These are phyloP conservation scores for Plecotus auritus DNA, from an alignment of 2,113 vertebrate species.

Conservation along the genomic window DNA sequence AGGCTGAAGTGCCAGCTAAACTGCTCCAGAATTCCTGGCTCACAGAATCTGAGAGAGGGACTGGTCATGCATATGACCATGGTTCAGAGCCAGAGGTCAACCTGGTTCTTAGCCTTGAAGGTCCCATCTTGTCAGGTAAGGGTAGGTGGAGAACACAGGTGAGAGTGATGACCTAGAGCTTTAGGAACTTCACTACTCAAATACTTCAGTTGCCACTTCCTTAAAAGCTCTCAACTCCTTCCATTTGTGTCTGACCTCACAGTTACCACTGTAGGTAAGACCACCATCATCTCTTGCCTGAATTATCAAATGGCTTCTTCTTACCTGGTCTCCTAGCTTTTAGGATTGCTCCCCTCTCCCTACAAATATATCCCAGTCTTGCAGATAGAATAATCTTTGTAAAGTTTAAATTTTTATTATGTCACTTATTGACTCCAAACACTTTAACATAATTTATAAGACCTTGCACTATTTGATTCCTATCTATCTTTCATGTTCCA, in stretches of 20 bases:
- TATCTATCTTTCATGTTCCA: neutral
- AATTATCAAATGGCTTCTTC: neutral
- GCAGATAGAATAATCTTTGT: neutral
- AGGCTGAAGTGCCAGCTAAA: neutral
- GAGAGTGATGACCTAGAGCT: neutral
- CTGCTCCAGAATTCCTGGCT: neutral
- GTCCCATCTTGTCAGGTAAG: neutral
- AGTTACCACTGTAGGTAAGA: fast-evolving
- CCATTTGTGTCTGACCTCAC: neutral
- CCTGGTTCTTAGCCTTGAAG: neutral
- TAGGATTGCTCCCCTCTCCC: too few species aligned
- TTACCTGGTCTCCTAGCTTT: neutral
- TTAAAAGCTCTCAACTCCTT: neutral
- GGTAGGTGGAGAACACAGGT: neutral
- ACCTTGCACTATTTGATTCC: neutral
- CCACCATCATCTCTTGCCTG: neutral
- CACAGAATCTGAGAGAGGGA: neutral
- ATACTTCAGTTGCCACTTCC: neutral
- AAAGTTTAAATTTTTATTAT: neutral
- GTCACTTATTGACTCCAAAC: neutral
- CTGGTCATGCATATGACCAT: neutral
- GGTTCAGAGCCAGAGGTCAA: neutral
- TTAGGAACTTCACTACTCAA: neutral
- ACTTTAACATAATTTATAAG: neutral
- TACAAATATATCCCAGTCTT: neutral